A percentile compares a stretch with the other conserved stretches of the same genome.
These are phyloP conservation scores for Australoheros scitulus DNA, from an alignment of 2,113 vertebrate species.

Conservation along the genomic window DNA sequence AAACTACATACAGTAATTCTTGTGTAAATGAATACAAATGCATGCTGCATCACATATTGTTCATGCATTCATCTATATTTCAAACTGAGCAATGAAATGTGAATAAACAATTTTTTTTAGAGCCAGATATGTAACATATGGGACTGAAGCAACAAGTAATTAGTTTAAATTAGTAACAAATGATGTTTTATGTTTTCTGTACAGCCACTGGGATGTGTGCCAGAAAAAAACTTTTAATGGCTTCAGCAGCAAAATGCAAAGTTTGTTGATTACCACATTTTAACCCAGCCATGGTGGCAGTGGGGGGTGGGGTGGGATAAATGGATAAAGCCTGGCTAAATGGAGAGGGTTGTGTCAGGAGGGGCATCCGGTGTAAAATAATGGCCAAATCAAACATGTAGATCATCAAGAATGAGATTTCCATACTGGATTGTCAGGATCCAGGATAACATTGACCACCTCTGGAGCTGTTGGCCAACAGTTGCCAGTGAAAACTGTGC, in stretches of 20 bases:
- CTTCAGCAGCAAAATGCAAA: neutral
- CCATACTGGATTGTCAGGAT: neutral
- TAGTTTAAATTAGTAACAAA: slow-evolving; percentile 5
- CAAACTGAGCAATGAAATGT: neutral
- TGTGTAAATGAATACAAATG: neutral
- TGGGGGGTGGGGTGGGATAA: neutral
- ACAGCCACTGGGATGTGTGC: slow-evolving; percentile 3
- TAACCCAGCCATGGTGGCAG: neutral
- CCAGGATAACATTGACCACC: neutral
- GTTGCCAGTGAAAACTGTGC: neutral
- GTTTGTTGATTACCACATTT: neutral
- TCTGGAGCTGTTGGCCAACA: neutral
- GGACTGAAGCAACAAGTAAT: slow-evolving; percentile 5
- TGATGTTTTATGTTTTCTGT: neutral
- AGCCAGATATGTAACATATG: slow-evolving; percentile 8
- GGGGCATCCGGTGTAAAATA: neutral
- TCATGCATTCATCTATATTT: neutral
- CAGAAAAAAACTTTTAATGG: slow-evolving; percentile 9
- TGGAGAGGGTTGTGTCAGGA: neutral
- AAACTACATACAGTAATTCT: neutral
- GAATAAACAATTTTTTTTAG: neutral
- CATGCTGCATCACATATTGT: neutral
- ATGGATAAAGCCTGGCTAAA: neutral
- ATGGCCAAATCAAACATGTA: neutral
- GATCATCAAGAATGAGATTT: neutral